Base-by-base conservation (phyloP, 2,888 invertebrate genomes). In the Caenorhabditis macrosperma region DNA sequence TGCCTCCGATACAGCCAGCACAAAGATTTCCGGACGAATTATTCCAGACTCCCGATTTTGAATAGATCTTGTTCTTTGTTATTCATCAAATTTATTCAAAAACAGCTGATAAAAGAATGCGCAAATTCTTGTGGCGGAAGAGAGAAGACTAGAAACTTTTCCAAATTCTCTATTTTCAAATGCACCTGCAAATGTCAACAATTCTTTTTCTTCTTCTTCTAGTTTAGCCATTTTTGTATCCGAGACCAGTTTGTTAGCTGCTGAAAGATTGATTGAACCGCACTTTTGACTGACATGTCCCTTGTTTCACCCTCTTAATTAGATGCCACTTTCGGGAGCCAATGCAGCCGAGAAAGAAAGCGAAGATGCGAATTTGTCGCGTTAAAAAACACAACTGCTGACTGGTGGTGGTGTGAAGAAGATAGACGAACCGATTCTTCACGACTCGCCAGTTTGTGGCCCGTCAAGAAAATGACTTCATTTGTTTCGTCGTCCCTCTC, bases 401-500 rank as follows among this genome's bases (percentile, higher is more conserved):
- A n/a, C 48, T 68, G 30, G 41, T 54, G 60, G 57, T 48, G 69
- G 41, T 26, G 64, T 46, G 68, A 48, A 59, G 50, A 50, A 46
- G 38, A 60, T 50, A 30, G 44, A 55, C 54, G 52, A 69, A 52
- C 50, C 69, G 72, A 72, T 72, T 72, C 63, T 44, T 72, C 63
- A 48, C 71, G 71, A 63, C 46, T 61, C 71, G 72, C 64, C 64
- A 72, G 63, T 71, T 71, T 71, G 60, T 72, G 72, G 63, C 64
- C 72, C 63, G 71, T 72, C 71, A 72, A 55, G 71, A 64, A 72
- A 64, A 72, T 72, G 72, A 72, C 63, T 72, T 72, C 48, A 64
- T 72, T 72, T 72, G 72, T 72, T 55, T 72, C 64, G 64, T 57
- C 64, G 26, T 57, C 35, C 48, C 35, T 71, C 41, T 60, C 41